Conservation (phyloP, 1,140 invertebrate species). For the Bombus superbus region DNA sequence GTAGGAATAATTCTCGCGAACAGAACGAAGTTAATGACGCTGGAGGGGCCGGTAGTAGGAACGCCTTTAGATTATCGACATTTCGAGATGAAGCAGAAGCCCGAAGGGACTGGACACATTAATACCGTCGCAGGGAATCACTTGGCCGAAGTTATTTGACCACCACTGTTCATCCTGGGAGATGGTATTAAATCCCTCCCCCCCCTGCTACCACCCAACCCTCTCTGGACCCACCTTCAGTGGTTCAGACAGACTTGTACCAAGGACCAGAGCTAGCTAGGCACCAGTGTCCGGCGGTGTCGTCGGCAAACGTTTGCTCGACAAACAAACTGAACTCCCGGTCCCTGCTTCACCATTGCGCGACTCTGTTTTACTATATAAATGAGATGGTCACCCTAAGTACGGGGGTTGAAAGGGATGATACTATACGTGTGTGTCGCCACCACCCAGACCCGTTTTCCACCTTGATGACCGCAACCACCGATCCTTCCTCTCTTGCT, state of each 20-base stretch:
- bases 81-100: conserved; percentile 67
- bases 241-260: conserved; percentile 80
- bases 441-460: conserved; percentile 54
- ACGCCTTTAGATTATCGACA: conserved; percentile 64
- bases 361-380: conserved; percentile 76
- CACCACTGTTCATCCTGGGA: conserved; percentile 81
- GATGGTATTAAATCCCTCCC: conserved; percentile 81
- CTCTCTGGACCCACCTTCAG: conserved; percentile 59
- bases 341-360: conserved; percentile 71
- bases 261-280: conserved; percentile 76
- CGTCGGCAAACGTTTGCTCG: conserved; percentile 83
- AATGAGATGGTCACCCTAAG: conserved; percentile 77
- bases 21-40: conserved; percentile 20
- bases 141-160: conserved; percentile 82
- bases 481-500: conserved; percentile 63
- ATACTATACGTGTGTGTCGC: conserved; percentile 68
- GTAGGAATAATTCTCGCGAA: conserved; percentile 12
- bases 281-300: conserved; percentile 82
- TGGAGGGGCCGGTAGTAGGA: neutral
- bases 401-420: conserved; percentile 71
- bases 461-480: conserved; percentile 61
- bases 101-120: conserved; percentile 75
- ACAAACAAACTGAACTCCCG: conserved; percentile 81
- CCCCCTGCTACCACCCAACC: conserved; percentile 46
- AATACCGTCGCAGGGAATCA: conserved; percentile 79